Base-by-base conservation (phyloP, 2,113 vertebrate genomes). In the Sphyrna mokarran region DNA sequence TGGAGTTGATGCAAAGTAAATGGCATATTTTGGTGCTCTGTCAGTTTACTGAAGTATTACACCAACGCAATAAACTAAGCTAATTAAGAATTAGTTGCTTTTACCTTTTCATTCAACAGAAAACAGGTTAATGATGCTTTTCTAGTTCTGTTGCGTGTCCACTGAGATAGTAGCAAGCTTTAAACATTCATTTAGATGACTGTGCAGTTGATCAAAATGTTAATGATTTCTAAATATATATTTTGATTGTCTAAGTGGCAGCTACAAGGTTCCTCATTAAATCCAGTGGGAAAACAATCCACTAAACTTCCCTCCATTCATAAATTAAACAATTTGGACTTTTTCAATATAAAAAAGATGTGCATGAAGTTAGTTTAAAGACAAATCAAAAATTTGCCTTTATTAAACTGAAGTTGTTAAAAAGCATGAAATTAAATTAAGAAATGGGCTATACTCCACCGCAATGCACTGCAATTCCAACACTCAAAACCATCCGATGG, bases 51-150 rank as follows among this genome's bases (percentile, higher is more conserved):
- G 22, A 66, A 16, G 26, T 66, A 20, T 66, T 37, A 37, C 33
- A 37, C n/a, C n/a, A 66, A 93, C 66, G 61, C 89, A 91, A 37
- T 91, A 20, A 66, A 91, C 80, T 83, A 22, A 93, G 89, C 89
- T 90, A 80, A 37, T 61, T 90, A 83, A 40, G n/a, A 43, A 40
- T 83, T 40, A 43, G 6, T 20, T 40, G 37, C 80, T 13, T 22
- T 83, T 43, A 20, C 37, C 80, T 83, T 40, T 83, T 83, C 40
- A 43, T 83, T 83, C 5, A 83, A 7, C 37, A 83, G 37, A 7
- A 7, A 83, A 40, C 37, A 83, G 18, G 37, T 83, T 83, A 83
- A 83, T 20, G 37, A 40, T 83, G 37, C 37, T 80, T 14, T 33
- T 66, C 58, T 93, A 33, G 3, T 20, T 66, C 26, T 93, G 61